Conservation (phyloP, 2,113 vertebrate species). For the Eptesicus fuscus region DNA sequence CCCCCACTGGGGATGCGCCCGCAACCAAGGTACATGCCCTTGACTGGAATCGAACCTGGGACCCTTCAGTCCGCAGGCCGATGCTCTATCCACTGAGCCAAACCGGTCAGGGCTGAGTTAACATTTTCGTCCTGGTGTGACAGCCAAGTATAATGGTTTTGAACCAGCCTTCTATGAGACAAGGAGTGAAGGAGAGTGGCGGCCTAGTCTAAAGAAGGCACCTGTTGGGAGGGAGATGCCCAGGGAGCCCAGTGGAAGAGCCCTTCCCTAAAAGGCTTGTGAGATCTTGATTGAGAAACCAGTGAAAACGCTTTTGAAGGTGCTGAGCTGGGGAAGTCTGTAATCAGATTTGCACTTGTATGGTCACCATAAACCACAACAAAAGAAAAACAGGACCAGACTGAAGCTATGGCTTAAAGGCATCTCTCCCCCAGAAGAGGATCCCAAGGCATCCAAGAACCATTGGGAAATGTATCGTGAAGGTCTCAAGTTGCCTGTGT, state of each 20-base stretch:
- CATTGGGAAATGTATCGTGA: neutral
- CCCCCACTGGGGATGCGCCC: too few species aligned
- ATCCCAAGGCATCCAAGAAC: neutral
- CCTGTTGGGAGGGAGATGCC: neutral
- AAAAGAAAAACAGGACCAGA: neutral
- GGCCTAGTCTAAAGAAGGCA: neutral
- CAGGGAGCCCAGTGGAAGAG: neutral
- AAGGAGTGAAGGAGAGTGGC: neutral
- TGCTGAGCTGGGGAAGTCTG: neutral
- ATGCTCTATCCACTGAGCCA: too few species aligned
- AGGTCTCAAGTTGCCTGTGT: neutral
- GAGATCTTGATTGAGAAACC: neutral
- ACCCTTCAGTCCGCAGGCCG: too few species aligned
- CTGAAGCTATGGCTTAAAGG: neutral
- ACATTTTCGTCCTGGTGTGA: too few species aligned
- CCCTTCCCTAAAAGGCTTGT: neutral
- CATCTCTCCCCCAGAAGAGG: neutral
- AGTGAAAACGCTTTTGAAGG: neutral
- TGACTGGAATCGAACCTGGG: too few species aligned
- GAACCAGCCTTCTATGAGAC: neutral
- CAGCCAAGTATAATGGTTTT: too few species aligned
- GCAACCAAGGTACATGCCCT: too few species aligned
- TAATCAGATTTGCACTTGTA: neutral
- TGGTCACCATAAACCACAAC: neutral
- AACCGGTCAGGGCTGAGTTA: too few species aligned